phyloP scores from a whole-genome alignment of 1,140 invertebrate genomes.

The Papilio polyxenes region DNA sequence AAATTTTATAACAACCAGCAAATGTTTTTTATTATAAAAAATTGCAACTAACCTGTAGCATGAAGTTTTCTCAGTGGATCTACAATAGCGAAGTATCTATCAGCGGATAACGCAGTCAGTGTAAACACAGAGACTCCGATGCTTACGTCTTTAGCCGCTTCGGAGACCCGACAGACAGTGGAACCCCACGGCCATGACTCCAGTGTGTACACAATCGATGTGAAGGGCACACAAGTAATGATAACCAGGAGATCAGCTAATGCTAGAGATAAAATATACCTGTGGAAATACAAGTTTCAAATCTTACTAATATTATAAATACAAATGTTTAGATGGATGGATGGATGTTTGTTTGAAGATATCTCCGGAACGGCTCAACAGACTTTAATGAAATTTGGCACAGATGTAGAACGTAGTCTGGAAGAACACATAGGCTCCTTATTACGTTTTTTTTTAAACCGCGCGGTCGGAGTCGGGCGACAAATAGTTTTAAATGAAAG shows the following conservation, averaged over 20 bases:
- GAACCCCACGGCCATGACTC: conserved; percentile 94
- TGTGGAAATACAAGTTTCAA: conserved; percentile 52
- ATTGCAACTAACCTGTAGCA: conserved; percentile 64
- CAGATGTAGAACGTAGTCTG: too few relatives aligned
- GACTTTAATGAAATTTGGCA: too few relatives aligned
- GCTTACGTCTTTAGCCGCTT: conserved; percentile 95
- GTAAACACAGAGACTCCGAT: conserved; percentile 97
- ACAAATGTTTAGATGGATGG: too few relatives aligned
- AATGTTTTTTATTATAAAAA: background rate
- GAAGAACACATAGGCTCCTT: too few relatives aligned
- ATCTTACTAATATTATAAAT: too few relatives aligned
- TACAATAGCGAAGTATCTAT: conserved; percentile 95
- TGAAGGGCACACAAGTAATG: conserved; percentile 93
- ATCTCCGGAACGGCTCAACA: too few relatives aligned
- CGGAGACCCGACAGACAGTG: conserved; percentile 91
- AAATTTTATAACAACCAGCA: too few relatives aligned
- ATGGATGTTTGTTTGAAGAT: too few relatives aligned
- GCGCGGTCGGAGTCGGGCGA: too few relatives aligned
- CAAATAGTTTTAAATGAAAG: too few relatives aligned
- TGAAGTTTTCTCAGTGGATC: conserved; percentile 89
- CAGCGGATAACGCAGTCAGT: conserved; percentile 92
- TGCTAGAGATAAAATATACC: conserved; percentile 87
- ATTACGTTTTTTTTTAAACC: too few relatives aligned
- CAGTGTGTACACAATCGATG: conserved; percentile 91
- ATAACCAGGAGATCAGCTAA: conserved; percentile 90